Conservation (phyloP, 2,797 vertebrate species). For the Scolopax bukidnonensis region DNA sequence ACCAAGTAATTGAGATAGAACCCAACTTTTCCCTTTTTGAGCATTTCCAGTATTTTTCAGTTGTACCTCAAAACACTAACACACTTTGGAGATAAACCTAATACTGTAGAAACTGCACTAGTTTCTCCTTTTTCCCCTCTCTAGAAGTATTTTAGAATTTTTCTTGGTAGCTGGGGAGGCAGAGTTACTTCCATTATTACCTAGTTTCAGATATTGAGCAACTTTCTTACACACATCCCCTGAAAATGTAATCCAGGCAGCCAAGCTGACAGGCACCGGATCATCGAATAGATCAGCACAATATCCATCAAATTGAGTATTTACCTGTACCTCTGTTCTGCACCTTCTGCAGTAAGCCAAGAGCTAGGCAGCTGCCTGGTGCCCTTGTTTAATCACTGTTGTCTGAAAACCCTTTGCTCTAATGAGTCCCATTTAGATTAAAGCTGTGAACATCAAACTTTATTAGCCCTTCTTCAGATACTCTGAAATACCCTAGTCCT, state of each 20-base stretch:
- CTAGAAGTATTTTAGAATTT: neutral
- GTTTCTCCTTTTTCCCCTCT: neutral
- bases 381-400: neutral
- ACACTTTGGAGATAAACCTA: neutral
- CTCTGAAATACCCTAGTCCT: neutral
- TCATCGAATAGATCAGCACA: neutral
- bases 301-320: neutral
- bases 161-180: neutral
- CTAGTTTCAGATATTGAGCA: neutral
- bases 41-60: neutral
- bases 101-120: neutral
- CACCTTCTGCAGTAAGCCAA: neutral
- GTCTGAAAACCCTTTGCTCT: neutral
- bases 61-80: neutral
- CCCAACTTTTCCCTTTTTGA: neutral
- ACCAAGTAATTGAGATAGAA: neutral
- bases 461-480: neutral
- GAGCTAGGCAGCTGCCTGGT: neutral
- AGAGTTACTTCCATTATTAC: conserved; percentile 4
- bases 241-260: neutral
- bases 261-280: neutral
- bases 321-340: neutral
- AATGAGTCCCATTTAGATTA: neutral
- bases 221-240: neutral
- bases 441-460: neutral